These are phyloP conservation scores for Euwallacea fornicatus DNA, from an alignment of 1,140 invertebrate species.

Conservation along the genomic window DNA sequence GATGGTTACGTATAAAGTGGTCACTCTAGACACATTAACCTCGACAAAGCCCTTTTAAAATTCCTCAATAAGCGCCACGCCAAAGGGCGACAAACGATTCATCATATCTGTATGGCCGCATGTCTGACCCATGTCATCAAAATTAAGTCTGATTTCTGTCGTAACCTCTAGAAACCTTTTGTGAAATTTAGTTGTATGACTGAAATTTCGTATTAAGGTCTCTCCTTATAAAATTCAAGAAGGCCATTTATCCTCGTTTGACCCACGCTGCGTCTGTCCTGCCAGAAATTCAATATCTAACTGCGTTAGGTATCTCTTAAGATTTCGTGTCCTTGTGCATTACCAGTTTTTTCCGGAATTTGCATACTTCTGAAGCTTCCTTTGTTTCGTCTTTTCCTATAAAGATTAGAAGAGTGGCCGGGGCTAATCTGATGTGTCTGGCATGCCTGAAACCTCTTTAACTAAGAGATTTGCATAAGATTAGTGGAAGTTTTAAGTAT, in stretches of 20 bases:
- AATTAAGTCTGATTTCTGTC: conserved; percentile 29
- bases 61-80: conserved; percentile 3
- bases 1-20: not conserved
- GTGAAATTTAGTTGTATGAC: conserved; percentile 1
- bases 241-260: no score
- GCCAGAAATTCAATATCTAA: no score
- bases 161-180: conserved; percentile 8
- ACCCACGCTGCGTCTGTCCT: no score
- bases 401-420: conserved; percentile 12
- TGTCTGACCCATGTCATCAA: conserved; percentile 25
- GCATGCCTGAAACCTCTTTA: conserved; percentile 14
- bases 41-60: not conserved
- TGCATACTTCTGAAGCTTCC: conserved; percentile 16
- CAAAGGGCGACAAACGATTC: conserved; percentile 7
- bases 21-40: not conserved
- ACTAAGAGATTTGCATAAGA: conserved; percentile 15
- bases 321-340: no score
- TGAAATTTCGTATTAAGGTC: no score
- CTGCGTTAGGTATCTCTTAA: no score
- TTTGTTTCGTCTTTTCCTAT: conserved; percentile 9
- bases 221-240: no score
- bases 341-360: not conserved
- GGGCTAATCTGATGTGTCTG: conserved; percentile 20
- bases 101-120: conserved; percentile 27
- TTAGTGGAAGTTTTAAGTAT: not conserved